Percentiles rank a stretch among this genome's conserved stretches.
Evolutionary conservation across 2,888 invertebrate species (phyloP).

Genomic region (Bruchidius siliquastri): DNA sequence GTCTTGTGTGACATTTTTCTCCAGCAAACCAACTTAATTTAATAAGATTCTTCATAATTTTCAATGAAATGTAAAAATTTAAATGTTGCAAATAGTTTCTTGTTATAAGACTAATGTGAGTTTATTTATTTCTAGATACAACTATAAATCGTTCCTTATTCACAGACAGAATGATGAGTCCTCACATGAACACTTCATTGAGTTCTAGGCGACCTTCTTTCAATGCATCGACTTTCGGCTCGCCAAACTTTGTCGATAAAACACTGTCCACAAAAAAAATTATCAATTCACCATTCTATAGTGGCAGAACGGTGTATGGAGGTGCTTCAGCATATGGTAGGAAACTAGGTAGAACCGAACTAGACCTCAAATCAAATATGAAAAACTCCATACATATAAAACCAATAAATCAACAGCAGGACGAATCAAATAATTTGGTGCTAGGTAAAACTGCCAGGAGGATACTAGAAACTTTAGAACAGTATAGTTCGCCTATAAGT

Average conservation of each 20-base stretch:
- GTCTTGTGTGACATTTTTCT: no score
- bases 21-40: no score
- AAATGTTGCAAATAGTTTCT: background rate
- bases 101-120: no score
- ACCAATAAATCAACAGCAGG: slow-evolving; percentile 43
- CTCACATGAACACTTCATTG: slow-evolving; percentile 40
- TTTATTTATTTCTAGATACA: slow-evolving; percentile 13
- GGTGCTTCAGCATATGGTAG: slow-evolving; percentile 61
- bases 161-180: slow-evolving; percentile 41
- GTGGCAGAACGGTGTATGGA: slow-evolving; percentile 70
- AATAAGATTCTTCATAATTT: no score
- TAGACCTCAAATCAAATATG: slow-evolving; percentile 19
- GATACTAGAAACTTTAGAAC: slow-evolving; percentile 74
- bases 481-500: slow-evolving; percentile 73
- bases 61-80: no score
- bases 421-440: slow-evolving; percentile 39
- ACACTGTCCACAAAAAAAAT: slow-evolving; percentile 47
- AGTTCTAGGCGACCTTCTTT: slow-evolving; percentile 52
- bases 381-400: slow-evolving; percentile 47
- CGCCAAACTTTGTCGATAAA: slow-evolving; percentile 45
- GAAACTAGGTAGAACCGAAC: slow-evolving; percentile 24
- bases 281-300: slow-evolving; percentile 67
- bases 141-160: slow-evolving; percentile 15
- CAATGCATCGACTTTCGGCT: slow-evolving; percentile 46
- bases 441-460: slow-evolving; percentile 72